Conservation (phyloP, 2,113 vertebrate genomes). For the Numida meleagris region DNA sequence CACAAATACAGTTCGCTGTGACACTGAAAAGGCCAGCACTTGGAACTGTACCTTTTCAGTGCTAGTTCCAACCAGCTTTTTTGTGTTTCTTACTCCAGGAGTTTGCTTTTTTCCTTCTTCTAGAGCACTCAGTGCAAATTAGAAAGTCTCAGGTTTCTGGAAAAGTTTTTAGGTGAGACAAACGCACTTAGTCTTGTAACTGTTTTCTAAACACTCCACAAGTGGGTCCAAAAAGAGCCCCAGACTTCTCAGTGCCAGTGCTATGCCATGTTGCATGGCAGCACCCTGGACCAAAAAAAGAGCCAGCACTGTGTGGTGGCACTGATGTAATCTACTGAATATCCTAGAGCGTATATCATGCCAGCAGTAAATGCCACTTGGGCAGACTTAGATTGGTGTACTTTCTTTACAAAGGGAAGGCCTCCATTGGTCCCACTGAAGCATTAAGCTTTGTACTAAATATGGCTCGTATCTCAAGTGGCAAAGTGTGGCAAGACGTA, state of each 20-base stretch:
- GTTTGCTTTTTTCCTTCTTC: not conserved
- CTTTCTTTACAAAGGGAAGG: not conserved
- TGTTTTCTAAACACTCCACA: not conserved
- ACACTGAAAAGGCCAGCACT: not conserved
- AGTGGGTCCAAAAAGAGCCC: not conserved
- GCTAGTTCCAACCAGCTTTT: not conserved
- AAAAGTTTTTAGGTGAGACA: not conserved
- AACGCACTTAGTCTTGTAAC: not conserved
- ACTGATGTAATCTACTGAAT: not conserved
- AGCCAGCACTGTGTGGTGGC: not conserved
- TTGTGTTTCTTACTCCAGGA: not conserved
- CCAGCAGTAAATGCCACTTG: not conserved
- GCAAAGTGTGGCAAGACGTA: not conserved
- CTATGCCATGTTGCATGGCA: no score
- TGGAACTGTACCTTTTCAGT: not conserved
- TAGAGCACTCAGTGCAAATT: not conserved
- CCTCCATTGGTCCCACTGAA: not conserved
- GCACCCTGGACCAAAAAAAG: not conserved
- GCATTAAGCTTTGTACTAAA: not conserved
- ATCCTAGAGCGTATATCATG: fast-evolving
- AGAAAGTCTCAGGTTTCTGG: not conserved
- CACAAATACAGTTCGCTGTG: not conserved
- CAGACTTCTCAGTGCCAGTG: not conserved
- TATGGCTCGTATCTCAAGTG: not conserved
- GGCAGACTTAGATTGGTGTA: not conserved